Evolutionary conservation across 2,797 vertebrate genomes (phyloP).

Genomic region (Poecilia gillii): DNA sequence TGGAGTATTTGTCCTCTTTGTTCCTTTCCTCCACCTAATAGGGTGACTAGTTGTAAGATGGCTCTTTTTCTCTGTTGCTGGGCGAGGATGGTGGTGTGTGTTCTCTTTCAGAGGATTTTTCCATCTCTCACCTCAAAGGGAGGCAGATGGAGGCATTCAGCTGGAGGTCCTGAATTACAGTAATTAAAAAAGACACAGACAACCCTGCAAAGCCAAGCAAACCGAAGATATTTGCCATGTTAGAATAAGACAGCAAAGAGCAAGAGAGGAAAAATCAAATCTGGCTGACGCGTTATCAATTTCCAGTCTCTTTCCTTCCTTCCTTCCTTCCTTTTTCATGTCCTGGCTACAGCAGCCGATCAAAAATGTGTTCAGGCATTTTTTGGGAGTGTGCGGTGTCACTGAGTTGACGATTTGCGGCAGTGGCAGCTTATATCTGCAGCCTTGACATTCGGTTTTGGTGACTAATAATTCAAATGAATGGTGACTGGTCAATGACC

Average conservation of each 20-base stretch:
- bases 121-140: conserved; percentile 52
- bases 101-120: conserved; percentile 28
- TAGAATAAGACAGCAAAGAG: conserved; percentile 22
- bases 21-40: conserved; percentile 1
- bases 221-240: conserved; percentile 10
- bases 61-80: conserved; percentile 20
- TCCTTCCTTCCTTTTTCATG: conserved; percentile 5
- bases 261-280: conserved; percentile 25
- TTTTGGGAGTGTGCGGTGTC: background rate
- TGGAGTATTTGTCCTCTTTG: background rate
- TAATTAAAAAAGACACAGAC: conserved; percentile 68
- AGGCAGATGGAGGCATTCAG: conserved; percentile 65
- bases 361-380: conserved; percentile 35
- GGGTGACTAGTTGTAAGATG: conserved; percentile 14
- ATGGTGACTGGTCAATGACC: conserved; percentile 33
- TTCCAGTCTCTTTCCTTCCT: conserved; percentile 22
- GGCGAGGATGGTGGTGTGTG: background rate
- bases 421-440: conserved; percentile 31
- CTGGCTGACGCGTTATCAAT: conserved; percentile 41
- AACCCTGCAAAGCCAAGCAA: conserved; percentile 23
- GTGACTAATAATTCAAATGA: conserved; percentile 42
- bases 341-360: conserved; percentile 14
- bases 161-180: conserved; percentile 59
- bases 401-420: conserved; percentile 40
- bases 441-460: conserved; percentile 42